phyloP scores from a whole-genome alignment of 1,140 invertebrate genomes.

The Polyergus mexicanus region DNA sequence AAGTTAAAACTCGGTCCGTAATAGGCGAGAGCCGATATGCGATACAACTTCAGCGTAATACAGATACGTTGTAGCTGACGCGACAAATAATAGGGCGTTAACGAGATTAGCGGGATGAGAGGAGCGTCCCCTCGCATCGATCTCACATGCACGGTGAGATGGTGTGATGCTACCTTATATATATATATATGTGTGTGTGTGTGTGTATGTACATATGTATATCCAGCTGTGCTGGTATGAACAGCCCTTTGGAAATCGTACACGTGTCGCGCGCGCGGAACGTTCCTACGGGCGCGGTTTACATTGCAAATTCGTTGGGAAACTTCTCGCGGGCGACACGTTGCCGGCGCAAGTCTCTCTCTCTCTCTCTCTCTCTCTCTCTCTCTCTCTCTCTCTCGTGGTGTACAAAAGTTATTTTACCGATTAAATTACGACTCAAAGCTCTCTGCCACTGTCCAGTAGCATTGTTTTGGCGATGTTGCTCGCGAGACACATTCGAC shows the following conservation, averaged over 20 bases:
- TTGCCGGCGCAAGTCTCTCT: conserved; percentile 50
- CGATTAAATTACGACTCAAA: conserved; percentile 81
- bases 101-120: conserved; percentile 53
- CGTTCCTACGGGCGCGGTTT: conserved; percentile 77
- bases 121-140: conserved; percentile 42
- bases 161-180: conserved; percentile 6
- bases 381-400: not conserved
- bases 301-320: conserved; percentile 84
- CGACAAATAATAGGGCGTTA: conserved; percentile 50
- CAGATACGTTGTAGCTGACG: conserved; percentile 5
- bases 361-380: not conserved
- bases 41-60: conserved; percentile 28
- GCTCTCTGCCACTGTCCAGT: conserved; percentile 31
- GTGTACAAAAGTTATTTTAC: conserved; percentile 77
- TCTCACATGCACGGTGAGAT: conserved; percentile 5
- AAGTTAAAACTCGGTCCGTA: conserved; percentile 42
- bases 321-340: conserved; percentile 77
- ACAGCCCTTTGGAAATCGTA: conserved; percentile 68
- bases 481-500: conserved; percentile 33
- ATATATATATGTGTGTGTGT: not conserved
- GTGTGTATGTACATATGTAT: not conserved
- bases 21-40: not conserved
- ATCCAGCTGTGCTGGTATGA: not conserved
- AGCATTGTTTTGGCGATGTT: conserved; percentile 42
- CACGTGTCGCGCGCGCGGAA: conserved; percentile 74